These are phyloP conservation scores for Dendroctonus ponderosae DNA, from an alignment of 1,140 invertebrate species.

Conservation along the genomic window DNA sequence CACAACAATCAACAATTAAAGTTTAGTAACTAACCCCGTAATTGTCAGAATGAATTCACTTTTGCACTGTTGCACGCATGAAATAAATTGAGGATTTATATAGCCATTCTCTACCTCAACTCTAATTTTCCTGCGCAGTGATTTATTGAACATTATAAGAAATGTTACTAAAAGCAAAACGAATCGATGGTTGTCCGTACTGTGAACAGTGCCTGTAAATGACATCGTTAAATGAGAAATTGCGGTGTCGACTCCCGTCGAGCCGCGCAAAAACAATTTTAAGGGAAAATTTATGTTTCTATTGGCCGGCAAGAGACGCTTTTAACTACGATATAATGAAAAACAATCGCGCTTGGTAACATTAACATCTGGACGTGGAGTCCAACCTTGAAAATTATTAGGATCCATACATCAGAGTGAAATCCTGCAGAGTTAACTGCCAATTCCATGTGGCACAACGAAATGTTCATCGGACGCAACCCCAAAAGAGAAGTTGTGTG, in stretches of 20 bases:
- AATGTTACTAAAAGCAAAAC: slow-evolving; percentile 32
- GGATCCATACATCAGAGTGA: too few relatives aligned
- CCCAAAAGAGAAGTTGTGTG: too few relatives aligned
- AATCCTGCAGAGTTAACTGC: too few relatives aligned
- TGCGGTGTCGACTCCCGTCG: slow-evolving; percentile 25
- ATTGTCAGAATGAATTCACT: slow-evolving; percentile 1
- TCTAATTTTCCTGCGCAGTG: slow-evolving; percentile 30
- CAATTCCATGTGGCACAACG: too few relatives aligned
- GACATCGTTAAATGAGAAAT: slow-evolving; percentile 34
- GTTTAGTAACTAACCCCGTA: too few relatives aligned
- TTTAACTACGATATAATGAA: too few relatives aligned
- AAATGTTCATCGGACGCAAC: too few relatives aligned
- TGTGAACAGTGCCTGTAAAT: slow-evolving; percentile 30
- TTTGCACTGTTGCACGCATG: slow-evolving; percentile 18
- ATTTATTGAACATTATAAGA: slow-evolving; percentile 27
- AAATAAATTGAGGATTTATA: slow-evolving; percentile 26
- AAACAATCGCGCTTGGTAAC: too few relatives aligned
- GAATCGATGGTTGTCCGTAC: slow-evolving; percentile 12
- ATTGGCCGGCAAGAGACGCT: not conserved
- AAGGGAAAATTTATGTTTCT: slow-evolving; percentile 25
- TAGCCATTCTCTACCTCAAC: slow-evolving; percentile 34
- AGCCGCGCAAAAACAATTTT: slow-evolving; percentile 25
- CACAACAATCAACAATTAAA: too few relatives aligned
- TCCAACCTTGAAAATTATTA: too few relatives aligned
- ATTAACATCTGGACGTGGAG: too few relatives aligned